phyloP scores from a whole-genome alignment of 2,797 vertebrate species.

The Molossus molossus region DNA sequence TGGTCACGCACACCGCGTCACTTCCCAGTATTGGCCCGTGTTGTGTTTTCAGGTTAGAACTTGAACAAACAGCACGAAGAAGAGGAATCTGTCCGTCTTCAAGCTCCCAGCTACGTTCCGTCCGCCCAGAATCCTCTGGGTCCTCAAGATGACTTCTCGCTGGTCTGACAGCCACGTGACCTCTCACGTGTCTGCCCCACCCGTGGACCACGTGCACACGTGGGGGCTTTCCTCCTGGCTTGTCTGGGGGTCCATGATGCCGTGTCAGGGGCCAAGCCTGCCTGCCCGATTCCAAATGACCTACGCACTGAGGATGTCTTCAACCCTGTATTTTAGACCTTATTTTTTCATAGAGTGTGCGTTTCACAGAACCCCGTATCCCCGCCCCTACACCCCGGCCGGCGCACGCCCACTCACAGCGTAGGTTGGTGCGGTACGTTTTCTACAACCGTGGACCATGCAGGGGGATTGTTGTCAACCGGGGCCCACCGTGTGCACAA shows the following conservation, averaged over 20 bases:
- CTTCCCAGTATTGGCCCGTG: background rate
- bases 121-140: background rate
- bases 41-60: background rate
- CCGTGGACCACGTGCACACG: accelerated
- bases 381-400: background rate
- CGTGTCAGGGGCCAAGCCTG: accelerated
- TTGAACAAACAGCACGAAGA: background rate
- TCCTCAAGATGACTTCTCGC: accelerated
- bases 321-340: too few species aligned
- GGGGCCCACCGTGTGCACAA: accelerated
- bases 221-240: background rate
- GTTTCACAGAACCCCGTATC: accelerated
- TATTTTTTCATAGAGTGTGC: background rate
- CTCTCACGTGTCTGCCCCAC: accelerated
- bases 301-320: background rate
- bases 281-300: background rate
- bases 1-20: accelerated
- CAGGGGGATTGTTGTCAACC: accelerated
- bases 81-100: background rate
- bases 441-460: background rate
- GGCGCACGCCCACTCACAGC: background rate
- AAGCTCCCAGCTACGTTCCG: background rate
- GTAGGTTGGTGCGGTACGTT: accelerated
- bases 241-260: accelerated
- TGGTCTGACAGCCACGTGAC: accelerated